Conservation (phyloP, 2,113 vertebrate genomes). For the Rousettus leschenaultii region DNA sequence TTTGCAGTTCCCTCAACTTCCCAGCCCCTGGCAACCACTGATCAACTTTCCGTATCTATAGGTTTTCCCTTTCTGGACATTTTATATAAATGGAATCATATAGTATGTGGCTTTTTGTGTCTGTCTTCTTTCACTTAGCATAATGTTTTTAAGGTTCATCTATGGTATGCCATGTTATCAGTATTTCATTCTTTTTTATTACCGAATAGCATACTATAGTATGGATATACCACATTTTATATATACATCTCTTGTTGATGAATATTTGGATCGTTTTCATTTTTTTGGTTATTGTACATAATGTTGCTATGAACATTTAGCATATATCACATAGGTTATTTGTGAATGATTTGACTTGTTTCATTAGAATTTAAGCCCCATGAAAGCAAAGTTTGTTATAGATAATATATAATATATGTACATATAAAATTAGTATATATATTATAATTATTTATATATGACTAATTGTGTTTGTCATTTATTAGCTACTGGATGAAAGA, state of each 20-base stretch:
- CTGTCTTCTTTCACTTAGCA: background rate
- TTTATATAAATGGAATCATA: background rate
- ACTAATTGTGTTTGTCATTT: background rate
- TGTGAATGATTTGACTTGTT: slow-evolving; percentile 4
- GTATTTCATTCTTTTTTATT: background rate
- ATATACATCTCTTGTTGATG: background rate
- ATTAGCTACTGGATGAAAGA: background rate
- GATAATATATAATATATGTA: background rate
- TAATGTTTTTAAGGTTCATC: background rate
- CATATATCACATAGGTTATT: background rate
- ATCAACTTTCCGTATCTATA: background rate
- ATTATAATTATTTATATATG: background rate
- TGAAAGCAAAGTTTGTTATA: background rate
- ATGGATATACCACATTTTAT: background rate
- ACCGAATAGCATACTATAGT: background rate
- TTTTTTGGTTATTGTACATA: background rate
- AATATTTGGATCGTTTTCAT: background rate
- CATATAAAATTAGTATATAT: background rate
- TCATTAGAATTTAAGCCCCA: slow-evolving; percentile 23
- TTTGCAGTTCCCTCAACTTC: background rate
- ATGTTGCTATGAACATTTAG: background rate
- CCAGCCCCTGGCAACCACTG: background rate
- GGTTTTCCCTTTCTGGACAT: background rate
- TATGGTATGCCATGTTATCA: background rate
- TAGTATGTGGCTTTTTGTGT: background rate